Evolutionary conservation across 2,888 invertebrate species (phyloP).

Genomic region (Mycogona germanica): DNA sequence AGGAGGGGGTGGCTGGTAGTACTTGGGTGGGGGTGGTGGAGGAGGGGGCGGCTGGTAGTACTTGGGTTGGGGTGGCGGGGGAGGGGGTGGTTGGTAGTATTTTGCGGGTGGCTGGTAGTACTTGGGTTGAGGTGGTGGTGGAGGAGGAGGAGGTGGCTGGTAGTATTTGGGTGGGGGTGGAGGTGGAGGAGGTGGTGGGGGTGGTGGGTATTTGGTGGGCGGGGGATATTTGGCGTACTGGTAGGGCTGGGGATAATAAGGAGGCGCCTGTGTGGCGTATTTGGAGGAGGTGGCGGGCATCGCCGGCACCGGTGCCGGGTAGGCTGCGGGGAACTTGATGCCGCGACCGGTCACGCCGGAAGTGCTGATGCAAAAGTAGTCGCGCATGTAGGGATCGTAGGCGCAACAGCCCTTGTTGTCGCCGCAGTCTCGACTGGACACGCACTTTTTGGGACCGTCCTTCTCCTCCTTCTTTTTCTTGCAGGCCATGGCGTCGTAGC

Average conservation of each 20-base stretch:
- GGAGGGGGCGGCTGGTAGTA: slow-evolving; percentile 1
- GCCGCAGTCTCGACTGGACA: not conserved
- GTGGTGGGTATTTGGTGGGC: not conserved
- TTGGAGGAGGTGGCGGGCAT: not conserved
- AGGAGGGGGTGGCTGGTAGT: not conserved
- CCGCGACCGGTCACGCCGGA: not conserved
- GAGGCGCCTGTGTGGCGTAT: not conserved
- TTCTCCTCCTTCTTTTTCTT: not conserved
- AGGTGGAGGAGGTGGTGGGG: not conserved
- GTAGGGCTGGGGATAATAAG: not conserved
- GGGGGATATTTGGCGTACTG: not conserved
- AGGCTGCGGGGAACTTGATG: slow-evolving; percentile 9
- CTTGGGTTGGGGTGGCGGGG: not conserved
- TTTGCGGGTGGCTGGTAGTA: not conserved
- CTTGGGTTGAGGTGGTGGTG: not conserved
- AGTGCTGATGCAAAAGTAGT: not conserved
- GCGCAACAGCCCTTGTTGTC: not conserved
- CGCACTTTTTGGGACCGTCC: not conserved
- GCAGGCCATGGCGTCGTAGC: slow-evolving; percentile 3
- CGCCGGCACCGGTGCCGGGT: not conserved
- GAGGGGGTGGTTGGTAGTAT: slow-evolving; percentile 1
- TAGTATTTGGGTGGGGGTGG: not conserved
- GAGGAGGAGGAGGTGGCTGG: not conserved
- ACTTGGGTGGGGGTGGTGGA: slow-evolving; percentile 9
- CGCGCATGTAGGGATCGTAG: slow-evolving; percentile 3